These are phyloP conservation scores for Phorcus lineatus DNA, from an alignment of 2,888 invertebrate species.

Conservation along the genomic window DNA sequence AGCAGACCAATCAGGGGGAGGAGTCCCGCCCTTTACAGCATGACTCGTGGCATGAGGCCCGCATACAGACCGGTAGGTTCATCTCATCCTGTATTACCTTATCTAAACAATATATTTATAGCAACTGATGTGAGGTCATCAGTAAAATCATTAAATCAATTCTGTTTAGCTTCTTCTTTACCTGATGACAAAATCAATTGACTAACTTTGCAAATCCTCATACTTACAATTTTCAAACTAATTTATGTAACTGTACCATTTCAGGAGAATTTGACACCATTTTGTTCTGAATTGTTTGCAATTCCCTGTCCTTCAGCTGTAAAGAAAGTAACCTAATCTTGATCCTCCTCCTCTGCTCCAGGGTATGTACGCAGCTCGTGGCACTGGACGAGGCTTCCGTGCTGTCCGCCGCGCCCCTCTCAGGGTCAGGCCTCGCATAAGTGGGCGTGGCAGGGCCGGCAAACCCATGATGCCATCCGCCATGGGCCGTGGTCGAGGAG, in stretches of 20 bases:
- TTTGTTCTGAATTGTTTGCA: too few species aligned
- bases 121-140: too few species aligned
- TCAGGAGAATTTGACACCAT: too few species aligned
- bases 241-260: too few species aligned
- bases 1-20: constrained; percentile 45
- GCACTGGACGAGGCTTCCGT: constrained; percentile 26
- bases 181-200: too few species aligned
- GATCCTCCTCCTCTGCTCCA: not conserved
- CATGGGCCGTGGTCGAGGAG: not conserved
- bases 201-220: too few species aligned
- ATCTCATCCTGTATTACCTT: too few species aligned
- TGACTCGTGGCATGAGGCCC: constrained; percentile 42
- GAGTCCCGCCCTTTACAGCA: constrained; percentile 48
- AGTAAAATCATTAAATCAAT: too few species aligned
- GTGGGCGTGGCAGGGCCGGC: constrained; percentile 34
- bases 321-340: not conserved
- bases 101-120: too few species aligned
- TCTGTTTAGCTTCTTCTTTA: too few species aligned
- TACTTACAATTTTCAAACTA: too few species aligned
- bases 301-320: too few species aligned
- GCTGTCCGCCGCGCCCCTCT: constrained; percentile 36
- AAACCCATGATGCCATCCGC: constrained; percentile 9
- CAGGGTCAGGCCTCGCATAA: constrained; percentile 53
- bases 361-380: constrained; percentile 1
- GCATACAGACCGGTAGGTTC: not conserved